Evolutionary conservation across 2,797 vertebrate genomes (phyloP).

Genomic region (Sebastes iracundus): DNA sequence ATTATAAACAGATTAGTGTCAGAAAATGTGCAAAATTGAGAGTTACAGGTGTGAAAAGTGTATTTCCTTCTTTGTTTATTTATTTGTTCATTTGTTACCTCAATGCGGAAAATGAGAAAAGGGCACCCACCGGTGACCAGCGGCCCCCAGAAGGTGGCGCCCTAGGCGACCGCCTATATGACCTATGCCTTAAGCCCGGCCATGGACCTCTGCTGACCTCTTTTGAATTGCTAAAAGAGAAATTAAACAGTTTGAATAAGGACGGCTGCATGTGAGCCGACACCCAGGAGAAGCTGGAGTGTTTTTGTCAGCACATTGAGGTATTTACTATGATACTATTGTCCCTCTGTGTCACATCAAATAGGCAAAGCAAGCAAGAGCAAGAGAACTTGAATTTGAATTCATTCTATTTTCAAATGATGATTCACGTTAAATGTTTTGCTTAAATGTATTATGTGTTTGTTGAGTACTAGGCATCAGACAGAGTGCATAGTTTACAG

Average conservation of each 20-base stretch:
- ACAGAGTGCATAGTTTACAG: background rate
- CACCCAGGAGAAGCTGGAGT: background rate
- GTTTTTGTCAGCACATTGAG: background rate
- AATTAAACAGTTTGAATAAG: background rate
- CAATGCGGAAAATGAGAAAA: no score
- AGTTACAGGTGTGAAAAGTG: no score
- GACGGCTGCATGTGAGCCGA: background rate
- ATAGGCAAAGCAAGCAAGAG: background rate
- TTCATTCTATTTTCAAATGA: background rate
- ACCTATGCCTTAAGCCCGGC: no score
- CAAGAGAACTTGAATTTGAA: background rate
- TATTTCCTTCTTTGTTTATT: no score
- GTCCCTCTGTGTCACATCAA: background rate
- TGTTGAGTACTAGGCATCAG: background rate
- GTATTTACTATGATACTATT: background rate
- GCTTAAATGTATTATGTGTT: background rate
- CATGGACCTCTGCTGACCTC: background rate
- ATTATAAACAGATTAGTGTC: fast-evolving
- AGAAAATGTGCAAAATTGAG: no score
- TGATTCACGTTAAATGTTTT: background rate
- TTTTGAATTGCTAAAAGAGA: background rate
- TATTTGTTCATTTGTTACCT: no score
- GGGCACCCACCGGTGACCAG: no score
- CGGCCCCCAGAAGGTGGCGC: no score
- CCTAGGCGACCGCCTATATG: no score